phyloP scores from a whole-genome alignment of 2,797 vertebrate genomes.

The Molossus alvarezi region DNA sequence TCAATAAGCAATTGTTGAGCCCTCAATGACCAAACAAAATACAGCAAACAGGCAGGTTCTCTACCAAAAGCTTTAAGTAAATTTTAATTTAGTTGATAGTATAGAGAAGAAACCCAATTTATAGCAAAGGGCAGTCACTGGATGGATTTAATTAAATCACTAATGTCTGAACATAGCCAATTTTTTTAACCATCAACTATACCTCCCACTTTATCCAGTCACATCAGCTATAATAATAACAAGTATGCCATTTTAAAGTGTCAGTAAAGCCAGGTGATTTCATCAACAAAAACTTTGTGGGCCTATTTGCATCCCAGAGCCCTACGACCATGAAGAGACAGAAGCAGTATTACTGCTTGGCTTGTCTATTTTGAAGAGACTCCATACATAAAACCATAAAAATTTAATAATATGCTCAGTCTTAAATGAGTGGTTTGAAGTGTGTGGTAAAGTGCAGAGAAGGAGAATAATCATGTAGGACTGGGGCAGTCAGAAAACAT shows the following conservation, averaged over 20 bases:
- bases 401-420: constrained; percentile 1
- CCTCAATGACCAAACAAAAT: constrained; percentile 64
- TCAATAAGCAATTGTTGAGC: constrained; percentile 50
- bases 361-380: constrained; percentile 42
- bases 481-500: constrained; percentile 21
- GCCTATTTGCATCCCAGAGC: constrained; percentile 31
- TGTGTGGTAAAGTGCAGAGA: neutral
- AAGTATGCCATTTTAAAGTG: constrained; percentile 67
- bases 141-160: constrained; percentile 78
- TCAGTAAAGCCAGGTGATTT: constrained; percentile 61
- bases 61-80: constrained; percentile 75
- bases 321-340: constrained; percentile 22
- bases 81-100: constrained; percentile 77
- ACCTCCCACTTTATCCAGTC: constrained; percentile 62
- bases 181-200: constrained; percentile 77
- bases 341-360: neutral
- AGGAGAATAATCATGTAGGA: neutral
- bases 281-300: constrained; percentile 47
- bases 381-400: constrained; percentile 30
- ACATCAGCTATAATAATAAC: constrained; percentile 65
- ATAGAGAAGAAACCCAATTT: constrained; percentile 79
- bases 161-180: constrained; percentile 70
- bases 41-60: constrained; percentile 44
- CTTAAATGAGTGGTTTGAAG: neutral
- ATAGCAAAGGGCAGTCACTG: constrained; percentile 66